Conservation (phyloP, 1,140 invertebrate genomes). For the Drosophila obscura region DNA sequence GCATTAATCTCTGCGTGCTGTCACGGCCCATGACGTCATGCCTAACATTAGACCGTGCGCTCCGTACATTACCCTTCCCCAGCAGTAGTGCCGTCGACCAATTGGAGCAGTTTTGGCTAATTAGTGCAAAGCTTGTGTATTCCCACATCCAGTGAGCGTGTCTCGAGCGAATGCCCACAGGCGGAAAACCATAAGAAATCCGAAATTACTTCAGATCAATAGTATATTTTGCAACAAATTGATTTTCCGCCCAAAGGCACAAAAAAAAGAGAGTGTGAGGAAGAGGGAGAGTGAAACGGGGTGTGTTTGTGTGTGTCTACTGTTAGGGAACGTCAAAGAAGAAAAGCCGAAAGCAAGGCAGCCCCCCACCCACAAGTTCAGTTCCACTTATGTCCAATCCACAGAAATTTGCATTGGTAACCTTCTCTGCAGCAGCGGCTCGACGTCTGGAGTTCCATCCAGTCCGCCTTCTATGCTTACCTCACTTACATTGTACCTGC, state of each 20-base stretch:
- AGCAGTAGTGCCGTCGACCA: constrained; percentile 31
- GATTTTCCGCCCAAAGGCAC: constrained; percentile 35
- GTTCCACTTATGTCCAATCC: constrained; percentile 20
- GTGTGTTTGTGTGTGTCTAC: neutral
- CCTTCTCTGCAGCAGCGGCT: constrained; percentile 19
- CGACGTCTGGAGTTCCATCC: constrained; percentile 39
- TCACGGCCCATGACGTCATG: constrained; percentile 49
- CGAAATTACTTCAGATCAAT: constrained; percentile 38
- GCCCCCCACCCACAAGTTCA: constrained; percentile 39
- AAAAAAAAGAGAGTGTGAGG: neutral
- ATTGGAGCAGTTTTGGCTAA: constrained; percentile 43
- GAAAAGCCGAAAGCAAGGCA: constrained; percentile 19
- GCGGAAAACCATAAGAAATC: constrained; percentile 2
- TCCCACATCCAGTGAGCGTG: no score
- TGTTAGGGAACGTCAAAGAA: constrained; percentile 25
- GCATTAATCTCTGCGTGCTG: constrained; percentile 55
- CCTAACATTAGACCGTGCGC: constrained; percentile 25
- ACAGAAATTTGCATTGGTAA: constrained; percentile 36
- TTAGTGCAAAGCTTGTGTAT: constrained; percentile 9
- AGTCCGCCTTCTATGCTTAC: constrained; percentile 53
- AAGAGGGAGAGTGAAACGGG: constrained; percentile 17
- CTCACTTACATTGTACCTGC: constrained; percentile 38
- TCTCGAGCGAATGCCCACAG: no score
- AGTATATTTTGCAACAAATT: constrained; percentile 43
- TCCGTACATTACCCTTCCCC: constrained; percentile 52